Conservation (phyloP, 2,888 invertebrate genomes). For the Aromia moschata region DNA sequence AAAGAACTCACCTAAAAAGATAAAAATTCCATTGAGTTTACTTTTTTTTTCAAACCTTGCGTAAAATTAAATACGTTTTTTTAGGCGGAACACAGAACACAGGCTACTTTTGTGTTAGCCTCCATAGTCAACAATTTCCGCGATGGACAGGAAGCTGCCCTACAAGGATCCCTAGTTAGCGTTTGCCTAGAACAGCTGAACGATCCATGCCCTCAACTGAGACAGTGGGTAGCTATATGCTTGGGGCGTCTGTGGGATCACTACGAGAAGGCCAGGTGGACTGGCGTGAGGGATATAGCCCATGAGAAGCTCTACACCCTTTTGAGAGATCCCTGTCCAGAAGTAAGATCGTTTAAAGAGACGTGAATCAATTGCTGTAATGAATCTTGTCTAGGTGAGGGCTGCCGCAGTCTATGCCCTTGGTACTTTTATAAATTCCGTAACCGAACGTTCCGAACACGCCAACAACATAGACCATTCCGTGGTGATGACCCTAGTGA, state of each 20-base stretch:
- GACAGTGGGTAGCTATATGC: constrained; percentile 92
- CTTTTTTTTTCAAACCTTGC: too few relatives aligned
- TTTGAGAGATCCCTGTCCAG: constrained; percentile 83
- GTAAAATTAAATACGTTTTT: too few relatives aligned
- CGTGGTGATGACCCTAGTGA: constrained; percentile 87
- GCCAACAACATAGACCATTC: constrained; percentile 94
- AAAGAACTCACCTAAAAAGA: too few relatives aligned
- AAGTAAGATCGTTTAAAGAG: constrained; percentile 69
- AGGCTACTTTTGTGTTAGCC: constrained; percentile 95
- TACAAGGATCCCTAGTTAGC: constrained; percentile 89
- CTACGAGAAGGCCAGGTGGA: constrained; percentile 90
- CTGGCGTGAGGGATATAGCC: constrained; percentile 94
- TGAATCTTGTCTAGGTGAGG: constrained; percentile 69
- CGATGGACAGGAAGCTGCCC: constrained; percentile 88
- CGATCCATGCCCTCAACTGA: constrained; percentile 73
- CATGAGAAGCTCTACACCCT: constrained; percentile 91
- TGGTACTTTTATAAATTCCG: constrained; percentile 91
- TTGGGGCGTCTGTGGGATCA: constrained; percentile 91
- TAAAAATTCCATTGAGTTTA: neutral
- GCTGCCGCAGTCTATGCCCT: constrained; percentile 95
- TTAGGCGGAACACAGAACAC: constrained; percentile 84
- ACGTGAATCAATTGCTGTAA: neutral
- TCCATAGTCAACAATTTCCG: constrained; percentile 91
- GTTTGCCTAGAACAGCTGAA: constrained; percentile 90
- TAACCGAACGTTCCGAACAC: constrained; percentile 86